Conservation (phyloP, 2,888 invertebrate genomes). For the Melinopterus prodromus region DNA sequence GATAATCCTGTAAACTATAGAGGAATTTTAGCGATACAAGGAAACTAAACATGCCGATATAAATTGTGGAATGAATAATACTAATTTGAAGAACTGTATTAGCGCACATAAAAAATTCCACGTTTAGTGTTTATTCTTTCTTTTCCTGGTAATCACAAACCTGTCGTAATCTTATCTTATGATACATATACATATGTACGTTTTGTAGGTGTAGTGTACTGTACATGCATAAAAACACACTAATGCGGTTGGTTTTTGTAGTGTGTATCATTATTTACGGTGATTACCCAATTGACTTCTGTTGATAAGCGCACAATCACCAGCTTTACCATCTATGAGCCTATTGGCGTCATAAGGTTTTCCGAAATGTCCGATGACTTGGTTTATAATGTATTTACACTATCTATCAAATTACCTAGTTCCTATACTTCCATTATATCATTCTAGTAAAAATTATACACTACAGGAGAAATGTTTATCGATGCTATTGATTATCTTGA, state of each 20-base stretch:
- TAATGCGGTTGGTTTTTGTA: neutral
- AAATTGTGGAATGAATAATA: neutral
- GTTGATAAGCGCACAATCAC: neutral
- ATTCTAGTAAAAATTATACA: too few relatives aligned
- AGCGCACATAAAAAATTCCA: neutral
- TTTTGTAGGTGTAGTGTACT: too few relatives aligned
- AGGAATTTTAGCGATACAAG: neutral
- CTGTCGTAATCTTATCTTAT: neutral
- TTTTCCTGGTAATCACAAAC: neutral
- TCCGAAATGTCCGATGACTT: too few relatives aligned
- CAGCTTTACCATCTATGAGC: neutral
- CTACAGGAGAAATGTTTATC: too few relatives aligned
- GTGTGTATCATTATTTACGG: neutral
- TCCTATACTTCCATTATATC: too few relatives aligned
- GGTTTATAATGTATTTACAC: too few relatives aligned
- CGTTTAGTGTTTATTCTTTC: neutral
- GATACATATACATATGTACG: neutral
- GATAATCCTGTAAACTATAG: neutral
- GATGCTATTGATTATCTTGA: too few relatives aligned
- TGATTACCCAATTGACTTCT: conserved; percentile 4
- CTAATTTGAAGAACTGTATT: neutral
- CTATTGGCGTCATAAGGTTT: neutral
- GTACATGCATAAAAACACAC: neutral
- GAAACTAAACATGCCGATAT: neutral
- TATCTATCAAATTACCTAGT: too few relatives aligned